Base-by-base conservation (phyloP, 2,113 vertebrate species). In the Pseudorasbora parva region DNA sequence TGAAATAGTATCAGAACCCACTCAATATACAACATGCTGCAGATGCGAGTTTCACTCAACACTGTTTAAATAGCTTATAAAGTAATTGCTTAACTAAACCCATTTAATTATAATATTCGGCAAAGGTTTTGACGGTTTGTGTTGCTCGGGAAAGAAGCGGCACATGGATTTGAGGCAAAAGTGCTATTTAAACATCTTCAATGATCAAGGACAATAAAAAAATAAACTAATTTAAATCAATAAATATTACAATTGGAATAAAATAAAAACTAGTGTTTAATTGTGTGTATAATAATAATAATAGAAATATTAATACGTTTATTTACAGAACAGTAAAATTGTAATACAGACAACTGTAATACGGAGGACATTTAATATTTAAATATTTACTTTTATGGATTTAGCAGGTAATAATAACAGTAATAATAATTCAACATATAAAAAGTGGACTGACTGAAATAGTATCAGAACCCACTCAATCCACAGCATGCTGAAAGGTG, bases 21-120 rank as follows among this genome's bases (percentile, higher is more conserved):
- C 59, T 80, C 80, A 88, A 89, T 84, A 89, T 84, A 88, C 85
- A 87, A 73, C 75, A 78, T 84, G 81, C 84, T 85, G 85, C 85
- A 87, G 88, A 84, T 83, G 57, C 85, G 86, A 89, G 72, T 15
- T 43, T 84, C 75, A 80, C 86, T 37, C 72, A 51, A 80, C 85
- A 83, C 84, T 21, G 54, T 33, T 57, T 78, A 43, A 57, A 43
- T 7, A 33, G 30, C 71, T 73, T 73, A 27, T 45, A 57, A 15
- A 77, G 54, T 23, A 41, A 43, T 57, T 45, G 37, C 33, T 45
- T 25, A 43, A 51, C n/a, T 78, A 14, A 78, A 78, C 5, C 41
- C 54, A 23, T 45, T 78, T 60, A 41, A 60, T 78, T 78, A 15
- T 9, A 78, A 60, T 78, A 25, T 60, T 25, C 12, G 10, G 33